phyloP scores from a whole-genome alignment of 2,888 invertebrate genomes.

The Desoria tigrina region DNA sequence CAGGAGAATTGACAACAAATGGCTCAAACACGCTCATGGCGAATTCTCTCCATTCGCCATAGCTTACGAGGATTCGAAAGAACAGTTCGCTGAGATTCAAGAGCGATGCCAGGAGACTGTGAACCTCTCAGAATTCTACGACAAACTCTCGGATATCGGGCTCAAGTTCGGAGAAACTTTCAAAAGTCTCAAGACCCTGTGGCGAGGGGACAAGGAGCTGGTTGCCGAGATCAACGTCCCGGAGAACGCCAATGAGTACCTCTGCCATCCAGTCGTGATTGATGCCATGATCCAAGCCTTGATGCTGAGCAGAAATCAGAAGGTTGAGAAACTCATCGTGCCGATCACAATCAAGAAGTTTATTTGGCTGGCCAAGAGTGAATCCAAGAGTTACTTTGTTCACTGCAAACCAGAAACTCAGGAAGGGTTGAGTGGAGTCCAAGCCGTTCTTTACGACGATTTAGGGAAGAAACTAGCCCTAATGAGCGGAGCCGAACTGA shows the following conservation, averaged over 20 bases:
- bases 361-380: conserved; percentile 28
- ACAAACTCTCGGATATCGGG: conserved; percentile 17
- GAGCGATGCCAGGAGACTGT: conserved; percentile 1
- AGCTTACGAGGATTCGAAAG: not conserved
- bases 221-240: conserved; percentile 1
- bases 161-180: conserved; percentile 25
- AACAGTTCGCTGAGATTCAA: conserved; percentile 4
- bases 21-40: conserved; percentile 19
- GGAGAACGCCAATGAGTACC: conserved; percentile 5
- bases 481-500: conserved; percentile 22
- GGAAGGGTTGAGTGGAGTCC: not conserved
- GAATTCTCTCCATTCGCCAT: conserved; percentile 21
- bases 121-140: conserved; percentile 22
- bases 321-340: conserved; percentile 19
- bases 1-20: conserved; percentile 12
- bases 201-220: conserved; percentile 15
- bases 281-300: conserved; percentile 26
- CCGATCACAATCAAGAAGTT: conserved; percentile 35
- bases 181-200: conserved; percentile 20
- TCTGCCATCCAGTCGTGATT: conserved; percentile 14
- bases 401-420: not conserved
- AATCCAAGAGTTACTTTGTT: not conserved
- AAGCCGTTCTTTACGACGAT: conserved; percentile 12
- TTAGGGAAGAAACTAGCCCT: conserved; percentile 5
- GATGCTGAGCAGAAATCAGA: conserved; percentile 18